Evolutionary conservation across 2,797 vertebrate species (phyloP).

Genomic region (Falco rusticolus): DNA sequence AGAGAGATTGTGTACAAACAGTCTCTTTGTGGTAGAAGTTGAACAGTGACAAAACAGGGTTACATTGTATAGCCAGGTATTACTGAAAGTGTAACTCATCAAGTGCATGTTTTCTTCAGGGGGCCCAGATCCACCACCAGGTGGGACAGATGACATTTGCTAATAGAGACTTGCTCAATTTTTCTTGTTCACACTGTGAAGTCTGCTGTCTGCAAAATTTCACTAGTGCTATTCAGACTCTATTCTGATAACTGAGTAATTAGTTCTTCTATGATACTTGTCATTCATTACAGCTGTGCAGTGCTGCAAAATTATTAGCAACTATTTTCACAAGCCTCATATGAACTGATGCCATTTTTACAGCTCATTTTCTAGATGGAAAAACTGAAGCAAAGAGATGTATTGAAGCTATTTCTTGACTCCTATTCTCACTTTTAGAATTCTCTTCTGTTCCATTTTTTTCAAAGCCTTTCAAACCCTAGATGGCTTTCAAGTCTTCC

Average conservation of each 20-base stretch:
- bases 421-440: not conserved
- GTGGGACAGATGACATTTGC: not conserved
- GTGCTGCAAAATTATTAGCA: conserved; percentile 20
- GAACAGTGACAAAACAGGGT: not conserved
- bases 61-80: not conserved
- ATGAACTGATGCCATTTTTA: conserved; percentile 14
- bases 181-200: not conserved
- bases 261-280: conserved; percentile 1
- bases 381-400: not conserved
- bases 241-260: conserved; percentile 13
- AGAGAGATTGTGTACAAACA: no score
- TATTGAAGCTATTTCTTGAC: not conserved
- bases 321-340: conserved; percentile 17
- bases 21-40: accelerated
- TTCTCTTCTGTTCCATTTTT: not conserved
- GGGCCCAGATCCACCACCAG: not conserved
- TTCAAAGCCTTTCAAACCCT: not conserved
- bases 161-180: not conserved
- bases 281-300: conserved; percentile 30
- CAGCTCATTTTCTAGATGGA: not conserved
- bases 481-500: not conserved
- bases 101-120: not conserved
- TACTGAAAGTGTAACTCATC: not conserved
- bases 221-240: conserved; percentile 1
- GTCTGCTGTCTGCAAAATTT: not conserved